Percentiles rank a stretch among this genome's conserved stretches.
Conservation (phyloP, 2,888 invertebrate species). For the Pecten maximus region DNA sequence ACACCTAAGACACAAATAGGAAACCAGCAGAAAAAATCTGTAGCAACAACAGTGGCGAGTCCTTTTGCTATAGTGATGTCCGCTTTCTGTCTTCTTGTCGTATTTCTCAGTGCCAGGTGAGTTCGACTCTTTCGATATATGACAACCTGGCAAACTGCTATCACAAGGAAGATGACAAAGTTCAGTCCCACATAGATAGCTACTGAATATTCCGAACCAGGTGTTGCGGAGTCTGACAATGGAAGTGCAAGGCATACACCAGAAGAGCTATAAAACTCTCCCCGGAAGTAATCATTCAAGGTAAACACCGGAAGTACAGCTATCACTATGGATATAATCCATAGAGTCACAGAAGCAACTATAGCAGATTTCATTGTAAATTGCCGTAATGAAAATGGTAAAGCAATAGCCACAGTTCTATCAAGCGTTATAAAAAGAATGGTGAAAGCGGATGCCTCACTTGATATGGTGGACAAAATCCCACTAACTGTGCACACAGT, state of each 20-base stretch:
- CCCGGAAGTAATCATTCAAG: not conserved
- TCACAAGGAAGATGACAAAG: constrained; percentile 35
- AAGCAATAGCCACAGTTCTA: constrained; percentile 33
- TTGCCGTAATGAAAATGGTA: constrained; percentile 35
- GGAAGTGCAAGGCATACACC: constrained; percentile 38
- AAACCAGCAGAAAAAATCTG: constrained; percentile 35
- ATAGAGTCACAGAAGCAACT: not conserved
- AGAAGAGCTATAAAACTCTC: constrained; percentile 23
- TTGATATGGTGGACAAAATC: constrained; percentile 38
- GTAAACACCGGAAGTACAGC: not conserved
- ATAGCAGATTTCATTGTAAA: constrained; percentile 27
- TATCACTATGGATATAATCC: not conserved
- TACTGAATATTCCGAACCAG: constrained; percentile 23
- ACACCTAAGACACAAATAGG: not conserved
- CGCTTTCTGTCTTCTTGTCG: not conserved
- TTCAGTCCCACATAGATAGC: constrained; percentile 11
- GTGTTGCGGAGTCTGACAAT: not conserved
- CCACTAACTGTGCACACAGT: constrained; percentile 36
- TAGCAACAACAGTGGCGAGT: not conserved
- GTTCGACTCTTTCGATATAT: not conserved
- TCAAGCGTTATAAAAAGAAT: constrained; percentile 41
- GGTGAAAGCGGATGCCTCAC: constrained; percentile 39
- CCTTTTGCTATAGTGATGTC: not conserved
- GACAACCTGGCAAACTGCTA: constrained; percentile 10
- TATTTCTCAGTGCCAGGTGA: not conserved